These are phyloP conservation scores for Chiloscyllium punctatum DNA, from an alignment of 2,797 vertebrate species.

Conservation along the genomic window DNA sequence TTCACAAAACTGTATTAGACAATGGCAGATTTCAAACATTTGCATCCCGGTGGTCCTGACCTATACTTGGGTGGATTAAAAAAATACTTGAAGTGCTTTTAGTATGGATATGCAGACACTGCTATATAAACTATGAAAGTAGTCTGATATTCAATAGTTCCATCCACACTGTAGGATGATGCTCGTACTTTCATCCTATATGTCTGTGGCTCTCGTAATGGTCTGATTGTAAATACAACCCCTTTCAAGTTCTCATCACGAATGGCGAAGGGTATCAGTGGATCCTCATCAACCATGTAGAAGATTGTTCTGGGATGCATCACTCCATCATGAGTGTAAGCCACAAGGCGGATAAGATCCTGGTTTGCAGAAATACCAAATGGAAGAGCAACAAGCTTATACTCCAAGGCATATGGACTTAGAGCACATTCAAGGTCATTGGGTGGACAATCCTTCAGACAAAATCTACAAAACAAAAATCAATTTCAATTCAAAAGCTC, in stretches of 20 bases:
- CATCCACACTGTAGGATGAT: constrained; percentile 72
- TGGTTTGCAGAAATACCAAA: constrained; percentile 88
- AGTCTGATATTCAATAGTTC: constrained; percentile 86
- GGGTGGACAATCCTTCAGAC: constrained; percentile 82
- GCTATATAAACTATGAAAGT: constrained; percentile 95
- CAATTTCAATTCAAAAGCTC: background rate
- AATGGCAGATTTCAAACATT: constrained; percentile 34
- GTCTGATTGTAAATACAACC: constrained; percentile 77
- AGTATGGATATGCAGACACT: constrained; percentile 92
- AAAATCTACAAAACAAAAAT: constrained; percentile 67
- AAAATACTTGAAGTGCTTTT: constrained; percentile 54
- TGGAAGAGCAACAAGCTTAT: constrained; percentile 91
- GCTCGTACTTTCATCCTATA: constrained; percentile 89
- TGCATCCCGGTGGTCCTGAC: background rate
- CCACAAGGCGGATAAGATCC: constrained; percentile 91
- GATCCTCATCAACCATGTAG: constrained; percentile 70
- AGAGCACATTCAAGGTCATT: constrained; percentile 87
- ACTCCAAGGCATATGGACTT: constrained; percentile 88
- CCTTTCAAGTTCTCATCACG: constrained; percentile 89
- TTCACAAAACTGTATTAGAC: constrained; percentile 36
- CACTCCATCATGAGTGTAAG: constrained; percentile 89
- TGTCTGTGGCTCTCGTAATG: constrained; percentile 74
- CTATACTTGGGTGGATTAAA: constrained; percentile 26
- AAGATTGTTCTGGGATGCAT: constrained; percentile 89
- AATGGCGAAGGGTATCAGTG: constrained; percentile 75